These are phyloP conservation scores for Pollenia amentaria DNA, from an alignment of 2,888 invertebrate species.

Conservation along the genomic window DNA sequence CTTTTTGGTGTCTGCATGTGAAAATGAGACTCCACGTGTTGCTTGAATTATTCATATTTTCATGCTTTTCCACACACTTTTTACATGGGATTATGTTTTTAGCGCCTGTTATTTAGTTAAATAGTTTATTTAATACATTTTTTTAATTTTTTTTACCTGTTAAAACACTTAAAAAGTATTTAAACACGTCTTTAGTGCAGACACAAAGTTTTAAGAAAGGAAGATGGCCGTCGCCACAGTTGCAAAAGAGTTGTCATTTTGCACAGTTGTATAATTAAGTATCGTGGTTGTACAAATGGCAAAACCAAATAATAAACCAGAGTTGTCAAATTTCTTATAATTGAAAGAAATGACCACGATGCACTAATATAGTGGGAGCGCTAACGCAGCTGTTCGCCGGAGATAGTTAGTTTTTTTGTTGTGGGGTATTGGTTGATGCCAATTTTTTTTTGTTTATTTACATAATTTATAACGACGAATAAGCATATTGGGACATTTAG, in stretches of 20 bases:
- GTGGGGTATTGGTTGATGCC: no score
- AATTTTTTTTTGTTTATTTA: no score
- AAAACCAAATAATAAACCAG: conserved; percentile 42
- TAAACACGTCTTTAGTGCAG: conserved; percentile 83
- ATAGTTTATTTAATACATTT: conserved; percentile 50
- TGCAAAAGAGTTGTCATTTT: conserved; percentile 72
- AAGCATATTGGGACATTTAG: no score
- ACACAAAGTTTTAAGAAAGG: conserved; percentile 83
- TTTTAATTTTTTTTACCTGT: conserved; percentile 82
- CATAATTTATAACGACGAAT: no score
- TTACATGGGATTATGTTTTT: background rate
- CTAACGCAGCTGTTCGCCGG: no score
- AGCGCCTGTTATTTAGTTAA: background rate
- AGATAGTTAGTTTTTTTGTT: no score
- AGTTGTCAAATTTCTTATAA: conserved; percentile 30
- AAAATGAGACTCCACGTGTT: conserved; percentile 80
- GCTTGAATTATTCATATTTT: conserved; percentile 35
- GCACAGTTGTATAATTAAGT: background rate
- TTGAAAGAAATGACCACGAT: background rate
- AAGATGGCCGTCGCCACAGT: conserved; percentile 80
- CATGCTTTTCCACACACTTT: conserved; percentile 55
- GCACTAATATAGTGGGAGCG: no score
- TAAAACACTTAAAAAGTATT: conserved; percentile 84
- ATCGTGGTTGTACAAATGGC: background rate
- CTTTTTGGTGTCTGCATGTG: conserved; percentile 30